phyloP scores from a whole-genome alignment of 1,140 invertebrate genomes.

The Dufourea novaeangliae region DNA sequence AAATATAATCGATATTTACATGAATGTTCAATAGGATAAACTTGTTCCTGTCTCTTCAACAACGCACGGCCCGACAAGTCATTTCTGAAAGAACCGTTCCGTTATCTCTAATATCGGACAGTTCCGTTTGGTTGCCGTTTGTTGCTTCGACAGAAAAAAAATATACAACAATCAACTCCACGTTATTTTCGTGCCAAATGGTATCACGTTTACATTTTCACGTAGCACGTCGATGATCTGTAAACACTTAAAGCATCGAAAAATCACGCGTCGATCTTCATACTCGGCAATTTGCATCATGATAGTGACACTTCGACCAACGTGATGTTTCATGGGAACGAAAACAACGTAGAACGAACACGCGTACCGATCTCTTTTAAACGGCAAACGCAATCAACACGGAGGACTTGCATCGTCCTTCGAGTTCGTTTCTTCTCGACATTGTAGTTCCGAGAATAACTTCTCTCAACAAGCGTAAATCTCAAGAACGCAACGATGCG shows the following conservation, averaged over 20 bases:
- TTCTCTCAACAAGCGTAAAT: neutral
- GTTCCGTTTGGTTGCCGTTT: neutral
- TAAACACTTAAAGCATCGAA: neutral
- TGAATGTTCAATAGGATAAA: neutral
- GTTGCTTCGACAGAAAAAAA: neutral
- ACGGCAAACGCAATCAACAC: neutral
- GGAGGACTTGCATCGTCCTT: neutral
- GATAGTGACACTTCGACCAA: neutral
- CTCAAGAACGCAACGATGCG: neutral
- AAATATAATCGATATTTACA: too few species aligned
- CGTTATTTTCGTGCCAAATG: neutral
- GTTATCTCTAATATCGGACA: neutral
- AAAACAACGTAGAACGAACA: conserved; percentile 1
- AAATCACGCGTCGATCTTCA: neutral
- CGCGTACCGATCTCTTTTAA: neutral
- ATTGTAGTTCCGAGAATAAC: neutral
- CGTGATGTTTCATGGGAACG: too few species aligned
- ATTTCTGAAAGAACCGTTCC: neutral
- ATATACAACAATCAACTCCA: conserved; percentile 1
- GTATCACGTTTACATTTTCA: neutral
- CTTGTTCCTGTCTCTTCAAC: neutral
- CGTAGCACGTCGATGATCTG: neutral
- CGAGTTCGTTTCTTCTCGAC: neutral
- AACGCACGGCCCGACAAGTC: neutral
- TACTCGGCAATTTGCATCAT: neutral